Evolutionary conservation across 2,888 invertebrate genomes (phyloP), one percentile per base, ranked within the genome.

Genomic region (Leucophenga maculata): DNA sequence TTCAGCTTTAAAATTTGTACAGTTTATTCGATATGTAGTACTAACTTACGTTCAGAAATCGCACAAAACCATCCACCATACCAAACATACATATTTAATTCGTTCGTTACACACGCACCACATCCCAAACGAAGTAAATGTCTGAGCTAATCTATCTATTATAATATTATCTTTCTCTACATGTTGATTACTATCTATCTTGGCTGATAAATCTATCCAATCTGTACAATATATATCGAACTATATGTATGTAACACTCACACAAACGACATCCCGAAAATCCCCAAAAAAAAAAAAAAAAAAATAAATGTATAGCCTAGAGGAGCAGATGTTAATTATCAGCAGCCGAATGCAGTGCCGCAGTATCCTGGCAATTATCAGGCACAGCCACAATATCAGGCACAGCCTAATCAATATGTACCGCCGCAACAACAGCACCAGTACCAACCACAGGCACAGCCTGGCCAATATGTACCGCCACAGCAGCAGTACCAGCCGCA

Each of bases 371-470:
- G 57, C 20, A 68, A 69, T 68, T 20, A 73, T 50, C 75, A 77
- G 65, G 8, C 57, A n/a, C 59, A 65, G 18, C 70, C 74, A 48
- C 76, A 70, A 16, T 70, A 71, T 67, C 77, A 75, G n/a, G n/a
- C n/a, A n/a, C n/a, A n/a, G n/a, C 74, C 74, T 64, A 73, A 75
- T 68, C 78, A 81, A 50, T 73, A 74, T 64, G 74, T 75, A 65
- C 68, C 72, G 65, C 13, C 57, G 18, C 59, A 65, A 18, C 70
- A 74, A 48, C 76, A 70, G 20, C 70, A 71, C 67, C 79, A 77
- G 48, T n/a, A n/a, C n/a, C 80, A 80, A 64, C 76, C 69, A 48
- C 77, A 75, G 72, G 72, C 70, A 70, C 69, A 76, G n/a, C 74
- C 74, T 65, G 72, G 74, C 68, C 78, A 82, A 52, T 73, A 74